Evolutionary conservation across 1,140 invertebrate genomes (phyloP), one percentile per base, ranked within the genome.

Genomic region (Octopus bimaculoides): DNA sequence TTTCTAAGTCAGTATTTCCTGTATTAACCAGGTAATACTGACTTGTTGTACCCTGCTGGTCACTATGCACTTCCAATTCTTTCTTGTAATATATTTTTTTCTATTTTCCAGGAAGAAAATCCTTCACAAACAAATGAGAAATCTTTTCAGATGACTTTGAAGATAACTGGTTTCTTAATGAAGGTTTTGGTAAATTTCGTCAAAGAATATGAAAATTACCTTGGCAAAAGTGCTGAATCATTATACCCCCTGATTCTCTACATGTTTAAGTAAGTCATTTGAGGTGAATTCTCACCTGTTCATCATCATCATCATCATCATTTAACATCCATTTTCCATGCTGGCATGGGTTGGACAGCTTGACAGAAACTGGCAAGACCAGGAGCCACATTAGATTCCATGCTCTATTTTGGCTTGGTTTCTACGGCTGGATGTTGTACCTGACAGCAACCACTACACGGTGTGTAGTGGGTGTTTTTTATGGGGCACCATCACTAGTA

Each of bases 151-250:
- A 89, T 87, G 78, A 84, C 84, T 14, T 73, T 88, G 53, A 87
- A 86, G 77, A 85, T 89, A 52, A 80, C 86, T 17, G 84, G 85
- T 26, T 89, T 88, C 77, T 85, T 88, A 78, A 84, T 89, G 83
- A 87, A 88, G 77, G 85, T 89, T 14, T 54, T 87, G 17, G 82
- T 88, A 5, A 84, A 82, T 52, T 77, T 89, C 76, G 81, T 87
- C 20, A 84, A 84, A 73, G 87, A 87, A n/a, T 88, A 82, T 80
- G 66, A 79, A 6, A 78, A 82, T 54, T 82, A 80, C 71, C 61
- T 88, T 3, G 80, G 78, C 56, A 79, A 80, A 7, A 85, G 85
- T 84, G 83, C 81, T 17, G 61, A 55, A 17, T 52, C 77, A 17
- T 55, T 88, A 2, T 84, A 83, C 26, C 74, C 80, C 8, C 66